Base-by-base conservation (phyloP, 1,140 invertebrate species). In the Calosoma granatense region DNA sequence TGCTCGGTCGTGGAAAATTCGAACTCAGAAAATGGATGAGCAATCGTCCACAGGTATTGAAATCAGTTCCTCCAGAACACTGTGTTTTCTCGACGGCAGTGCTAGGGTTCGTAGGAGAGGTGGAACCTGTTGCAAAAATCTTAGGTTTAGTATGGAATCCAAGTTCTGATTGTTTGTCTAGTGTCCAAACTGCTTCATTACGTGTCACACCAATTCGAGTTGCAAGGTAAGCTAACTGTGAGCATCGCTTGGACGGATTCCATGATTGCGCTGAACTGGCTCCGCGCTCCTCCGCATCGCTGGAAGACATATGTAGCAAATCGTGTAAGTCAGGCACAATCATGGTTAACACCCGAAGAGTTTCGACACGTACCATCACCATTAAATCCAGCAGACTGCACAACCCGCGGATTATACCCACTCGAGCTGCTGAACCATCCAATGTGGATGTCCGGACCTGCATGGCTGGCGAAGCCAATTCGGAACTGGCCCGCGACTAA, bases 361-460 rank as follows among this genome's bases (percentile, higher is more conserved):
- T 55, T 43, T 52, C 20, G 39, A 21, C 56, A 60, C 22, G 23
- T 67, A 1, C 54, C 30, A 1, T 54, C 63, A 9, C 20, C 58
- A 43, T 43, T 66, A 6, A 68, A 70, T 57, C 64, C 65, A 20
- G 64, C 66, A 6, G 68, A 70, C 22, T 20, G 63, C 6, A 56
- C 61, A n/a, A 66, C 63, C 0, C 15, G 65, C 59, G 65, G 65
- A 19, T 12, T 58, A 4, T 17, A 36, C 19, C 20, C 59, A 2
- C 51, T 51, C 11, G 51, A 61, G 14, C 52, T 73, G 2, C 30
- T 51, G 3, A 21, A 55, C n/a, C 61, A 59, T 54, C 4, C 41
- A 4, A 53, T 72, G 20, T 74, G 72, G 71, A 69, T 61, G 64
- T 59, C 56, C 30, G 66, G 65, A 12, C 67, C 65, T 36, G 26